phyloP scores from a whole-genome alignment of 2,113 vertebrate genomes.

The Stegostoma tigrinum region DNA sequence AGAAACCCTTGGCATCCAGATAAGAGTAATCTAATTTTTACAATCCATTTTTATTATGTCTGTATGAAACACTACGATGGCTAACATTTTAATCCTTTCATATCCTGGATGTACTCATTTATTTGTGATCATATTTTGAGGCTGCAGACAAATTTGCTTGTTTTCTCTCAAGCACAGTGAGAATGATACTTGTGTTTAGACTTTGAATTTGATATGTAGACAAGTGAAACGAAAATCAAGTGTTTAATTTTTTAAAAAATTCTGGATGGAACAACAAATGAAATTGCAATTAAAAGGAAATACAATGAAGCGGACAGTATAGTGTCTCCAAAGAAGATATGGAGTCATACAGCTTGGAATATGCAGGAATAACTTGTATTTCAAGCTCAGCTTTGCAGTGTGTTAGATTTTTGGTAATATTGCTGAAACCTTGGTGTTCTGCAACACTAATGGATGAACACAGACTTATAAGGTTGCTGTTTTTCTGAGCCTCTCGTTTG shows the following conservation, averaged over 20 bases:
- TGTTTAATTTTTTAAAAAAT: background rate
- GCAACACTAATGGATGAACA: background rate
- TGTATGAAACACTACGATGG: background rate
- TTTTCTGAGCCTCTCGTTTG: background rate
- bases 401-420: background rate
- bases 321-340: background rate
- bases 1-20: background rate
- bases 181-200: background rate
- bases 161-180: background rate
- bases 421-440: background rate
- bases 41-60: no score
- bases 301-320: background rate
- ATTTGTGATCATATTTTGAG: background rate
- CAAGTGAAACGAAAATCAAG: background rate
- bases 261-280: background rate
- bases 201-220: background rate
- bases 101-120: background rate
- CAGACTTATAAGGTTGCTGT: background rate
- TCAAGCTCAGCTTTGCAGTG: no score
- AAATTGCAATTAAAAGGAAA: no score
- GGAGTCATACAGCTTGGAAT: background rate
- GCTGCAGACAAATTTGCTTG: background rate
- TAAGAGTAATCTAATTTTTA: background rate
- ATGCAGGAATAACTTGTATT: no score
- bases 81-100: background rate